A percentile compares a stretch with the other conserved stretches of the same genome.
phyloP scores from a whole-genome alignment of 2,797 vertebrate genomes.

The Lepilemur ruficaudatus region DNA sequence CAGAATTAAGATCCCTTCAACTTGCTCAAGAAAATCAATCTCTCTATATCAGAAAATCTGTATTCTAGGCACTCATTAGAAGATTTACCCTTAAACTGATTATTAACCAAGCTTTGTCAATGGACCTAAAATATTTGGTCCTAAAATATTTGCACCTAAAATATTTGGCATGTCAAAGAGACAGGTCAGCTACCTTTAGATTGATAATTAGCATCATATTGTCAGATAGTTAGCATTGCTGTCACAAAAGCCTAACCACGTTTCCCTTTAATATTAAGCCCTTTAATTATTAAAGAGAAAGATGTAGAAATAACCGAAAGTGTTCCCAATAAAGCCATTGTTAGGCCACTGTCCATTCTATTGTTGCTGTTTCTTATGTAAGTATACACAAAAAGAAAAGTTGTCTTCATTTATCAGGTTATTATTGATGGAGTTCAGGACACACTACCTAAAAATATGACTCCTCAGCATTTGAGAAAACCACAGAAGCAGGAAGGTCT shows the following conservation, averaged over 20 bases:
- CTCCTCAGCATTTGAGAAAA: neutral
- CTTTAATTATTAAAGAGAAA: constrained; percentile 11
- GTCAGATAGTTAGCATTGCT: neutral
- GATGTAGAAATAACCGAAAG: constrained; percentile 1
- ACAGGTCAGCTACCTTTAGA: neutral
- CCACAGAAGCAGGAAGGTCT: neutral
- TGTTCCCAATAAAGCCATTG: neutral
- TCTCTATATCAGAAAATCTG: neutral
- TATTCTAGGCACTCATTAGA: neutral
- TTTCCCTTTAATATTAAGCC: neutral
- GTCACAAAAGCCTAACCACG: neutral
- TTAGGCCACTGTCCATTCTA: neutral
- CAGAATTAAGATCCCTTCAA: neutral
- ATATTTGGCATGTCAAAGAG: neutral
- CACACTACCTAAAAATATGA: neutral
- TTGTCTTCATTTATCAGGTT: neutral
- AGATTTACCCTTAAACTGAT: neutral
- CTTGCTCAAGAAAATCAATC: neutral
- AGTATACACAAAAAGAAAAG: neutral
- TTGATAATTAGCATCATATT: neutral
- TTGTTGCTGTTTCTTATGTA: neutral
- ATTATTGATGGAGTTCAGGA: neutral
- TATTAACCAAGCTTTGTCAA: neutral
- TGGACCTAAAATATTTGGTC: neutral
- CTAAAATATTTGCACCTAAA: neutral